Evolutionary conservation across 2,888 invertebrate species (phyloP).

Genomic region (Drosophila aldrichi): DNA sequence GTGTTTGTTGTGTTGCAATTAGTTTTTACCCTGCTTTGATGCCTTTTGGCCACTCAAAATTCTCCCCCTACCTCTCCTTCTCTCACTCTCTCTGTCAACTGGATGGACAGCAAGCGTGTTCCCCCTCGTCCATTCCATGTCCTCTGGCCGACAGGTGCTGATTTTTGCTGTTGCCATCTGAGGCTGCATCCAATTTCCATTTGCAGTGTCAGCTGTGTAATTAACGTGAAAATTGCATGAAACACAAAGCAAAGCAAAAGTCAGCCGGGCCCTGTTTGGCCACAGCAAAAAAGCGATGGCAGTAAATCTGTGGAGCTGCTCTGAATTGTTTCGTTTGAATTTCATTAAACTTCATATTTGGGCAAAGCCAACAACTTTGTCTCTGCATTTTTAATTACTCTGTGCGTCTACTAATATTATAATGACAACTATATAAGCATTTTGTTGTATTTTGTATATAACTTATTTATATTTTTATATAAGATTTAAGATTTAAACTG

Average conservation of each 20-base stretch:
- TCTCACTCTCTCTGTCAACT: conserved; percentile 33
- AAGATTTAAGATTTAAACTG: too few relatives aligned
- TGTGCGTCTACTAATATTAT: background rate
- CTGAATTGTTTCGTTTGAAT: background rate
- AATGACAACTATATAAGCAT: background rate
- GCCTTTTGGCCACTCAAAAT: conserved; percentile 78
- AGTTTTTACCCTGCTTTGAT: conserved; percentile 77
- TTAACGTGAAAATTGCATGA: conserved; percentile 71
- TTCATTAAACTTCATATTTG: background rate
- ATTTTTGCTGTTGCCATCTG: conserved; percentile 41
- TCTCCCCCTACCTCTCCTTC: background rate
- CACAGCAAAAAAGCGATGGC: conserved; percentile 5
- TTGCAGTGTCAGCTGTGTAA: conserved; percentile 54
- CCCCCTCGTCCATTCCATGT: background rate
- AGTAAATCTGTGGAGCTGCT: conserved; percentile 1
- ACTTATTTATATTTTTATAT: too few relatives aligned
- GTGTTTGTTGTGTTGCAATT: conserved; percentile 71
- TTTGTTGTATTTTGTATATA: too few relatives aligned
- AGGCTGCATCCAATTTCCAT: conserved; percentile 28
- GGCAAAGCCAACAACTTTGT: background rate
- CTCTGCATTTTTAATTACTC: background rate
- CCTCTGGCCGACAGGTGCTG: conserved; percentile 54
- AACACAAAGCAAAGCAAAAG: conserved; percentile 16
- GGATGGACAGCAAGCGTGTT: conserved; percentile 58
- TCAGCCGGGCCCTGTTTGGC: conserved; percentile 3